These are phyloP conservation scores for Amblyopsis hoosieri DNA, from an alignment of 2,797 vertebrate genomes.

Conservation along the genomic window DNA sequence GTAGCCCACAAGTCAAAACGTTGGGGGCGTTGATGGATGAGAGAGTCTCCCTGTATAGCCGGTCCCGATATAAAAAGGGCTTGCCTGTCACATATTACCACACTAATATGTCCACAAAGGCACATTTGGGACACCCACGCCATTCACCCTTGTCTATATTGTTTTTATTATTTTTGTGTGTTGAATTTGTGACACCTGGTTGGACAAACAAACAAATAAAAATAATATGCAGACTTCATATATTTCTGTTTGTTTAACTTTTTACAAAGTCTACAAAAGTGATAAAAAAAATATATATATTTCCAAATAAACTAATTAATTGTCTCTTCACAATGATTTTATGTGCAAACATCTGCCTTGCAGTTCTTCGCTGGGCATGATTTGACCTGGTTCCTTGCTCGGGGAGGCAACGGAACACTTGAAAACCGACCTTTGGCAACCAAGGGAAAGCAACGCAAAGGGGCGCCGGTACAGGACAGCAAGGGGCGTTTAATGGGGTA, in stretches of 20 bases:
- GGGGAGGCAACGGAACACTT: conserved; percentile 50
- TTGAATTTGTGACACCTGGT: conserved; percentile 18
- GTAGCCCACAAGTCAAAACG: conserved; percentile 57
- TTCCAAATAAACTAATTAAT: no score
- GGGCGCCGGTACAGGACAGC: conserved; percentile 56
- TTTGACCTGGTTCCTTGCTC: conserved; percentile 45
- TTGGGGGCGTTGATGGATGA: conserved; percentile 77
- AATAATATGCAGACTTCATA: conserved; percentile 2
- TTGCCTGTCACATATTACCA: conserved; percentile 25
- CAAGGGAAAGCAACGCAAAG: conserved; percentile 43
- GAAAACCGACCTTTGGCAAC: conserved; percentile 50
- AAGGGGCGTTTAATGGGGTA: conserved; percentile 68
- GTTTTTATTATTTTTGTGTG: neutral
- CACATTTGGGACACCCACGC: conserved; percentile 14
- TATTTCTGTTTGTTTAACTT: neutral
- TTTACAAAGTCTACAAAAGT: no score
- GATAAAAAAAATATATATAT: rapidly evolving
- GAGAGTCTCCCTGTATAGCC: conserved; percentile 67
- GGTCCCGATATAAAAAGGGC: neutral
- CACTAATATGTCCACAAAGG: conserved; percentile 18
- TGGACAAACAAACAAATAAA: conserved; percentile 21
- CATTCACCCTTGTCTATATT: no score
- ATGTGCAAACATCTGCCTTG: neutral
- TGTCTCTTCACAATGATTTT: no score
- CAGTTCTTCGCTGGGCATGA: conserved; percentile 21